These are phyloP conservation scores for Dromius quadrimaculatus DNA, from an alignment of 2,888 invertebrate genomes.

Conservation along the genomic window DNA sequence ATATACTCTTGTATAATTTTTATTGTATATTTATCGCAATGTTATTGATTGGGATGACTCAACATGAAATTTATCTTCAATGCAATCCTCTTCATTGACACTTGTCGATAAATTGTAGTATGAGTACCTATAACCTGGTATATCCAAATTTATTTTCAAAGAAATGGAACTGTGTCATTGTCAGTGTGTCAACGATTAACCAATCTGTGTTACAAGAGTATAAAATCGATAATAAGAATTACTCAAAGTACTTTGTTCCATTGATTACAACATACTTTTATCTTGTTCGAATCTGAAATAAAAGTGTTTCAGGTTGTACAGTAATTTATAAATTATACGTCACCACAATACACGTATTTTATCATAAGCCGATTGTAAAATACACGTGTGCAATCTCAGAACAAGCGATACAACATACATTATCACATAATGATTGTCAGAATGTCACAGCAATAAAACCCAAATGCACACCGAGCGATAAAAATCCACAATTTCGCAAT, in stretches of 20 bases:
- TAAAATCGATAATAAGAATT: not conserved
- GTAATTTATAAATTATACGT: constrained; percentile 24
- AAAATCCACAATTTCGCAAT: not conserved
- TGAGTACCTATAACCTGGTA: too few species aligned
- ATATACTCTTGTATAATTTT: too few species aligned
- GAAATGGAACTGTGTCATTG: constrained; percentile 33
- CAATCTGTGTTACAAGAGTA: not conserved
- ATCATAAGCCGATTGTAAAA: constrained; percentile 5
- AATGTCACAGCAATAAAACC: not conserved
- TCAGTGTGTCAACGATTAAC: constrained; percentile 18
- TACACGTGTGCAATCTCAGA: constrained; percentile 1
- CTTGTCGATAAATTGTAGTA: too few species aligned
- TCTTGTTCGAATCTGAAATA: not conserved
- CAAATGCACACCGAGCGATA: not conserved
- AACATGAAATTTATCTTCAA: too few species aligned
- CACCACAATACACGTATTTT: not conserved
- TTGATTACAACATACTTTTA: not conserved
- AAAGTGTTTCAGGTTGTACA: constrained; percentile 11
- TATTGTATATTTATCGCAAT: too few species aligned
- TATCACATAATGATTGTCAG: constrained; percentile 6
- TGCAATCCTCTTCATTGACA: too few species aligned
- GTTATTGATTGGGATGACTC: too few species aligned
- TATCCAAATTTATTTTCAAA: too few species aligned
- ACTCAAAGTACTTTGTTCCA: not conserved
- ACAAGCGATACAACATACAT: not conserved